These are phyloP conservation scores for Xerus inauris DNA, from an alignment of 2,113 vertebrate species.

Conservation along the genomic window DNA sequence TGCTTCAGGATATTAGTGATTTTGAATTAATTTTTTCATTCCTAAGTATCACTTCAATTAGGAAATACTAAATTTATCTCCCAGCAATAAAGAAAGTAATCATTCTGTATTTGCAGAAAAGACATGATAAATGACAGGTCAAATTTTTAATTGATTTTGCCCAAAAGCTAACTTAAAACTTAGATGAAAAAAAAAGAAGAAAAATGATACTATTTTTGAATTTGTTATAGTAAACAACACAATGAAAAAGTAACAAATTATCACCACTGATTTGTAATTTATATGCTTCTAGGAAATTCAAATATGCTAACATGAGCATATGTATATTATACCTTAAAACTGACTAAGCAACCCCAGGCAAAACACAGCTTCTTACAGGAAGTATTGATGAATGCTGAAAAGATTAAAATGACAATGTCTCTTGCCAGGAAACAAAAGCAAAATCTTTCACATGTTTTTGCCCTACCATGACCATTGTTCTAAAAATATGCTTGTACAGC, in stretches of 20 bases:
- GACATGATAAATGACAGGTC: neutral
- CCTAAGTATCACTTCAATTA: conserved; percentile 34
- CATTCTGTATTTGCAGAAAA: neutral
- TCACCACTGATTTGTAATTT: conserved; percentile 20
- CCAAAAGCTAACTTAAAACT: conserved; percentile 10
- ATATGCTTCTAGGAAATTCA: conserved; percentile 49
- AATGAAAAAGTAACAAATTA: conserved; percentile 32
- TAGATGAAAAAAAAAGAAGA: neutral
- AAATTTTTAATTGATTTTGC: conserved; percentile 46
- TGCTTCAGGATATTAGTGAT: conserved; percentile 59
- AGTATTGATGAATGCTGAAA: neutral
- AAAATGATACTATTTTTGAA: conserved; percentile 19
- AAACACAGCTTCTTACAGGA: neutral
- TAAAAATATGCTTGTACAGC: neutral
- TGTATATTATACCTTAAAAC: conserved; percentile 13
- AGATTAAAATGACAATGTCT: conserved; percentile 26
- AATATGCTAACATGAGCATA: neutral
- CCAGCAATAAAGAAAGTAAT: conserved; percentile 31
- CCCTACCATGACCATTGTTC: neutral
- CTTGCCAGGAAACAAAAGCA: conserved; percentile 28
- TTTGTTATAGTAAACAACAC: conserved; percentile 27
- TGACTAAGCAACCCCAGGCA: neutral
- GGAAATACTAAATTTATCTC: conserved; percentile 56
- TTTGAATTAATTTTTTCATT: conserved; percentile 71
- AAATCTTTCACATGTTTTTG: neutral